Evolutionary conservation across 2,113 vertebrate species (phyloP).

Genomic region (Indri indri): DNA sequence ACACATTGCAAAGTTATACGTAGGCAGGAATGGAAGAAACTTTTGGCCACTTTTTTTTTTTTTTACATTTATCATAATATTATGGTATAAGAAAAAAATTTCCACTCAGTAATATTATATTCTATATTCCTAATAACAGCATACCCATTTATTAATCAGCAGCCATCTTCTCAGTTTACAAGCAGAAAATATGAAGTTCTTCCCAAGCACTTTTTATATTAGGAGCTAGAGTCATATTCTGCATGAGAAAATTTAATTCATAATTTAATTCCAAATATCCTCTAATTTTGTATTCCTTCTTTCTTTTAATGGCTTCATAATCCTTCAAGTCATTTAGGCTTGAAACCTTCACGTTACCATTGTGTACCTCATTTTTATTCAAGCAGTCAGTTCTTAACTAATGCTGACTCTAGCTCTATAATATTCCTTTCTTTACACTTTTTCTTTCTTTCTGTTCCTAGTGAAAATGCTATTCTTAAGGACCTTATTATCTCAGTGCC

Average conservation of each 20-base stretch:
- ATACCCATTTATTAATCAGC: background rate
- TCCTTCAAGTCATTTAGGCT: background rate
- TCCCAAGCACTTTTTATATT: background rate
- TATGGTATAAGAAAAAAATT: background rate
- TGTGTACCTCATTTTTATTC: background rate
- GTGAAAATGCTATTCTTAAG: background rate
- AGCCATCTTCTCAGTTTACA: background rate
- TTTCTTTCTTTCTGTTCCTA: background rate
- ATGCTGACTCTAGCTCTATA: background rate
- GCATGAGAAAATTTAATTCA: background rate
- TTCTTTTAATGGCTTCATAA: background rate
- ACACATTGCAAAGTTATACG: too few relatives aligned
- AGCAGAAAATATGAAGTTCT: background rate
- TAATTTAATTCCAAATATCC: background rate
- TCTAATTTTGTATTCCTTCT: background rate
- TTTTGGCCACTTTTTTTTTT: background rate
- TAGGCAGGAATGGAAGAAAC: background rate
- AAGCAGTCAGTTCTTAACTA: background rate
- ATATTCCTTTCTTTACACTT: background rate
- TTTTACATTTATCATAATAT: background rate
- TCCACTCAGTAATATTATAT: background rate
- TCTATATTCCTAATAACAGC: background rate
- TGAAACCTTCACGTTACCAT: background rate
- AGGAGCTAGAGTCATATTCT: background rate
- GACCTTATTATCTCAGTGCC: background rate